Evolutionary conservation across 2,113 vertebrate genomes (phyloP), one percentile per base, ranked within the genome.

Genomic region (Eonycteris spelaea): DNA sequence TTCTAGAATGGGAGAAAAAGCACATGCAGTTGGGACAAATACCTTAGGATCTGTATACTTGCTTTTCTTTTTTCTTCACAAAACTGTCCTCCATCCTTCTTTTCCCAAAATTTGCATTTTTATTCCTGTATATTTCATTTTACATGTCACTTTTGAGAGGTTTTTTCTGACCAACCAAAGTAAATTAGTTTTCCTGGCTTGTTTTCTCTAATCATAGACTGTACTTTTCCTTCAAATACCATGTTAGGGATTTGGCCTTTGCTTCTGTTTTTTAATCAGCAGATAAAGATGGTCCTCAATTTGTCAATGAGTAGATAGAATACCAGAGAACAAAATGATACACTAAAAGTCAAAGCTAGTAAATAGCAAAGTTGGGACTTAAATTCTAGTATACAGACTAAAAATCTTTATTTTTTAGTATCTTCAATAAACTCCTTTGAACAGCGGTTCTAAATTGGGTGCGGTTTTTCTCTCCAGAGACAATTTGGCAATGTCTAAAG

Each of bases 41-140:
- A 68, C 1, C 9, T 61, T 10, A 3, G 6, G 13, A 2, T 18
- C 1, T 38, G n/a, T 18, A 0, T 0, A 4, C 30, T 79, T 55
- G 1, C 1, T 35, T 68, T 48, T 2, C 48, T 51, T 26, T 35
- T 2, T 19, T 8, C 10, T 16, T 2, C 70, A n/a, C 33, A 74
- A 19, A 30, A 22, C 28, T 7, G 7, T 4, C 12, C 4, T 77
- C 51, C 7, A 33, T 35, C 18, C 5, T 57, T 22, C 7, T 43
- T 22, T 65, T 24, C 6, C 45, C 43, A 70, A 24, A 1, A 4
- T 19, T 43, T 40, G 4, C 4, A 70, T 28, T 43, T 68, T 90
- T 57, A 43, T 57, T 55, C 2, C 15, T 75, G 33, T 19, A 43
- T 0, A 8, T 70, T 92, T 92, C 35, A 86, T n/a, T 78, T 96